Percentiles rank a stretch among this genome's conserved stretches.
Evolutionary conservation across 2,113 vertebrate genomes (phyloP).

Genomic region (Ciconia stormi): DNA sequence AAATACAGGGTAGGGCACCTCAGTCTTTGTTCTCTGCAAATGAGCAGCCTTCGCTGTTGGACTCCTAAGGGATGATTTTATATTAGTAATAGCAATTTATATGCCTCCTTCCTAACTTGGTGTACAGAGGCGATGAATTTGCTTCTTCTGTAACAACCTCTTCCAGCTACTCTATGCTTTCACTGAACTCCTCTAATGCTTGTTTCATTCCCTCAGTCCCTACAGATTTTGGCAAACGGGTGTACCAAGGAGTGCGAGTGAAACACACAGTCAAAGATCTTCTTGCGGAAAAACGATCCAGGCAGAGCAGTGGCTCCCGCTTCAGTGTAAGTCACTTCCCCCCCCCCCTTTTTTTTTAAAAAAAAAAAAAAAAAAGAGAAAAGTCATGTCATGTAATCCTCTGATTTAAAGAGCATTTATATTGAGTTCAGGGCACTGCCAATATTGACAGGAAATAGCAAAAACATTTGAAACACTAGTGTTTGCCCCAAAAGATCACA

Average conservation of each 20-base stretch:
- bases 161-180: background rate
- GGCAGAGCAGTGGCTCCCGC: conserved; percentile 81
- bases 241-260: conserved; percentile 94
- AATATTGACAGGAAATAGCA: background rate
- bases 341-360: background rate
- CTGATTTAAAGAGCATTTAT: background rate
- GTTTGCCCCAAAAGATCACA: background rate
- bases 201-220: conserved; percentile 38
- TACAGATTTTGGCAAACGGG: conserved; percentile 87
- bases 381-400: fast-evolving
- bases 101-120: background rate
- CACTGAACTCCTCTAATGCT: background rate
- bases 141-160: background rate
- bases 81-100: fast-evolving
- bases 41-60: background rate
- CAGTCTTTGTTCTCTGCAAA: background rate
- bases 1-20: background rate
- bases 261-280: conserved; percentile 98
- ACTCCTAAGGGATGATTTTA: background rate
- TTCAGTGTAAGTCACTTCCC: conserved; percentile 79
- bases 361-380: background rate
- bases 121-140: background rate
- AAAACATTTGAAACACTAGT: background rate
- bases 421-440: too few species aligned
- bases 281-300: conserved; percentile 90